These are phyloP conservation scores for Acrocephalus kingi DNA, from an alignment of 2,113 vertebrate species.

Conservation along the genomic window DNA sequence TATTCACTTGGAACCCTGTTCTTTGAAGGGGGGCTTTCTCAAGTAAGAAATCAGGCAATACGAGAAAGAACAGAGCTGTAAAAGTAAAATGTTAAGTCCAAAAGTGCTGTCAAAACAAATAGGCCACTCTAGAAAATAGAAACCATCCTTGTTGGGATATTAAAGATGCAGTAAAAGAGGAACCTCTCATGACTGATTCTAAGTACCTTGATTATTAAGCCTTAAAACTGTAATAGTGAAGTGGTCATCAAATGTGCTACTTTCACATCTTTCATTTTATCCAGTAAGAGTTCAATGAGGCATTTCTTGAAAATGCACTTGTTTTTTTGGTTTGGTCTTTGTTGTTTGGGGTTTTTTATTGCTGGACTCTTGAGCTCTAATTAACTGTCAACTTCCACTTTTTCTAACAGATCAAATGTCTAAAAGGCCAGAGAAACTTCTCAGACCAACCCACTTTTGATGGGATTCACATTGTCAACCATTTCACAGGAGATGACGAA, in stretches of 20 bases:
- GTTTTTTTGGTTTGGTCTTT: neutral
- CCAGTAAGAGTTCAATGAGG: neutral
- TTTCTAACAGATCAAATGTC: conserved; percentile 85
- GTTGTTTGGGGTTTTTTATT: neutral
- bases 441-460: conserved; percentile 86
- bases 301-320: neutral
- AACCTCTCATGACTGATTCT: neutral
- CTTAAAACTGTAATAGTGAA: neutral
- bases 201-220: neutral
- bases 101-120: neutral
- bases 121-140: neutral
- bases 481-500: conserved; percentile 85
- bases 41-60: neutral
- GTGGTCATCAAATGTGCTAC: neutral
- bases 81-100: neutral
- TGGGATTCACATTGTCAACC: conserved; percentile 94
- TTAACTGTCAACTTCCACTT: conserved; percentile 26
- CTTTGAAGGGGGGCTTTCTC: neutral
- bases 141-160: neutral
- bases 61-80: neutral
- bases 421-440: conserved; percentile 86
- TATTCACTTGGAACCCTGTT: neutral
- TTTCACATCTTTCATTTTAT: neutral
- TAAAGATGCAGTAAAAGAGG: neutral
- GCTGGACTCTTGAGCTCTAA: neutral